phyloP scores from a whole-genome alignment of 2,797 vertebrate genomes.

The Acanthiza pusilla region DNA sequence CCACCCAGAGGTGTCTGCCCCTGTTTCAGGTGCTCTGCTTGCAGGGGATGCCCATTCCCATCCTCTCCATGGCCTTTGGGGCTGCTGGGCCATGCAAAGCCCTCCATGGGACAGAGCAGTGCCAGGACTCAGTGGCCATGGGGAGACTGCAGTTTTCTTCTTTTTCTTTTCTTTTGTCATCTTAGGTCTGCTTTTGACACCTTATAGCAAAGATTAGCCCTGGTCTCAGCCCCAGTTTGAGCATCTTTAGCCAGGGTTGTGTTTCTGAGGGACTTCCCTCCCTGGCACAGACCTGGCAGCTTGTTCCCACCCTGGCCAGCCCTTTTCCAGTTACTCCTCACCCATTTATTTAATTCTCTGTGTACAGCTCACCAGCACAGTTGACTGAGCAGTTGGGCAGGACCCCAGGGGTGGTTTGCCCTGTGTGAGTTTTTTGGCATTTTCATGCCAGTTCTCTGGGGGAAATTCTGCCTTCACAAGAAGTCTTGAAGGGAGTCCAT shows the following conservation, averaged over 20 bases:
- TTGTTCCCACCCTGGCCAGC: background rate
- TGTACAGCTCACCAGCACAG: background rate
- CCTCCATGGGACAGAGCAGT: background rate
- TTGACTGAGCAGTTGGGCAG: background rate
- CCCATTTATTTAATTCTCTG: background rate
- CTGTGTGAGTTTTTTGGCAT: background rate
- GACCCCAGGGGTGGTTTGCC: background rate
- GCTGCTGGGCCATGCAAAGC: accelerated
- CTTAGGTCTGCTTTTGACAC: background rate
- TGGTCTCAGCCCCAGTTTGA: background rate
- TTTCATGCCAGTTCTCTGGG: background rate
- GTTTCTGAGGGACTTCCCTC: background rate
- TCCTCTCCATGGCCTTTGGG: background rate
- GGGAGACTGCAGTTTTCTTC: background rate
- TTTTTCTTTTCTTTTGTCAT: background rate
- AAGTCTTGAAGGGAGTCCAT: background rate
- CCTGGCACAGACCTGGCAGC: background rate
- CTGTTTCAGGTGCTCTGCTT: background rate
- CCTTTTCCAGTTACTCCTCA: background rate
- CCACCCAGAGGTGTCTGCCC: background rate
- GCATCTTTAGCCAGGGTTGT: accelerated
- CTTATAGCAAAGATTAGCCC: background rate
- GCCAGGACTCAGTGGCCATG: background rate
- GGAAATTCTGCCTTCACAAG: background rate
- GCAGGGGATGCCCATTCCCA: background rate